A percentile compares a stretch with the other conserved stretches of the same genome.
phyloP scores from a whole-genome alignment of 2,888 invertebrate genomes.

The Sarcophaga rosellei region DNA sequence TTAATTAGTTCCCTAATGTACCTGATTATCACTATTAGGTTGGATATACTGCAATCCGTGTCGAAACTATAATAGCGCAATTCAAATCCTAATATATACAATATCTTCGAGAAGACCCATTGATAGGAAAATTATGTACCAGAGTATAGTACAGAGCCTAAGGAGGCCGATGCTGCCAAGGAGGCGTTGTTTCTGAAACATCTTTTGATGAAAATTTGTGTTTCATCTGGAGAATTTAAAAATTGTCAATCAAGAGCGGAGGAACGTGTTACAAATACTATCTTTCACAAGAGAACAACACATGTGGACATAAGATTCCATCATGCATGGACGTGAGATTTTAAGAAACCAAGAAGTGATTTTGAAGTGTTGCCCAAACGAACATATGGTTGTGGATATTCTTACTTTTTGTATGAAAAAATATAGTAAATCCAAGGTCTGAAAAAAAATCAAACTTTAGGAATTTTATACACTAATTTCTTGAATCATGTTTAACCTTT shows the following conservation, averaged over 20 bases:
- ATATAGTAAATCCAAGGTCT: no score
- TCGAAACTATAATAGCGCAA: no score
- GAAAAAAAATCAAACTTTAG: no score
- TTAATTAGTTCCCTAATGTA: constrained; percentile 59
- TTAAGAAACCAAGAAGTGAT: neutral
- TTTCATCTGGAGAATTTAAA: neutral
- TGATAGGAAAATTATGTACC: neutral
- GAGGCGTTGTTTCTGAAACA: neutral
- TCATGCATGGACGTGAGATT: neutral
- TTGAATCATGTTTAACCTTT: no score
- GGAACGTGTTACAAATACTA: constrained; percentile 13
- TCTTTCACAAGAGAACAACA: constrained; percentile 14
- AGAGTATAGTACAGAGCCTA: constrained; percentile 40
- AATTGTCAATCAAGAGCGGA: constrained; percentile 24
- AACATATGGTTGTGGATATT: no score
- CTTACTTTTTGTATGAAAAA: no score
- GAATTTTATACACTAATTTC: no score
- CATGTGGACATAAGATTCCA: constrained; percentile 14
- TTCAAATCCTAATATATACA: no score
- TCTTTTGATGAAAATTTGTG: neutral
- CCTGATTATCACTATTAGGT: constrained; percentile 50
- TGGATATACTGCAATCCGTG: no score
- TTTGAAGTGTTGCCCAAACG: neutral
- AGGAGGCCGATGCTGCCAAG: constrained; percentile 6
- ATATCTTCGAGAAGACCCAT: constrained; percentile 29